Evolutionary conservation across 2,888 invertebrate species (phyloP).

Genomic region (Fragum whitleyi): DNA sequence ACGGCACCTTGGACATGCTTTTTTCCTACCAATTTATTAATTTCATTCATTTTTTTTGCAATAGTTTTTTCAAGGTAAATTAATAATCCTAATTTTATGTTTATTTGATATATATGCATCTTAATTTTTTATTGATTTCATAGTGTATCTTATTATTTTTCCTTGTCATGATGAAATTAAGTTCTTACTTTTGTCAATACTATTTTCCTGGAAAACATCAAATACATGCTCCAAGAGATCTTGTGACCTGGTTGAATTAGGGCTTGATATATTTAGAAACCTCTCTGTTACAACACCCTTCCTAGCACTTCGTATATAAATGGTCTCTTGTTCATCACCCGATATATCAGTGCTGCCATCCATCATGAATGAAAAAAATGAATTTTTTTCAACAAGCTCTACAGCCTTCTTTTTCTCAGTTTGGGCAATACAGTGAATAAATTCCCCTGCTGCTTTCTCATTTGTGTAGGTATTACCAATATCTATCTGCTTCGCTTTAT

Average conservation of each 20-base stretch:
- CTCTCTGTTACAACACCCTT: not conserved
- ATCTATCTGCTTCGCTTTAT: slow-evolving; percentile 8
- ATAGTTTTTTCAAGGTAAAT: too few relatives aligned
- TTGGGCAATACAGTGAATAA: not conserved
- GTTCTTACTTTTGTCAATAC: not conserved
- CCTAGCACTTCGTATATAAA: not conserved
- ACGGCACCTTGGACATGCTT: too few relatives aligned
- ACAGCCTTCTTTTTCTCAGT: not conserved
- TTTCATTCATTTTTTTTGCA: too few relatives aligned
- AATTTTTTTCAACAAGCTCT: not conserved
- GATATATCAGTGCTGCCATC: not conserved
- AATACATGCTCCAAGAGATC: not conserved
- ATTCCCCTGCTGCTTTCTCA: not conserved
- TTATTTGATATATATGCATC: not conserved
- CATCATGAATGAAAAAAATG: not conserved
- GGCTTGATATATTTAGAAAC: not conserved
- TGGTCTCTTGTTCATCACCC: not conserved
- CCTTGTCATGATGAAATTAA: not conserved
- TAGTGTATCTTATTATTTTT: not conserved
- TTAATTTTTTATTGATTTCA: not conserved
- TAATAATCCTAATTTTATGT: too few relatives aligned
- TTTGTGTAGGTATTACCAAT: not conserved
- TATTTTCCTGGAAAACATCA: not conserved
- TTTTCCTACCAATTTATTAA: too few relatives aligned
- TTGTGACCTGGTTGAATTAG: not conserved